Base-by-base conservation (phyloP, 2,113 vertebrate species). In the Urocitellus parryii region DNA sequence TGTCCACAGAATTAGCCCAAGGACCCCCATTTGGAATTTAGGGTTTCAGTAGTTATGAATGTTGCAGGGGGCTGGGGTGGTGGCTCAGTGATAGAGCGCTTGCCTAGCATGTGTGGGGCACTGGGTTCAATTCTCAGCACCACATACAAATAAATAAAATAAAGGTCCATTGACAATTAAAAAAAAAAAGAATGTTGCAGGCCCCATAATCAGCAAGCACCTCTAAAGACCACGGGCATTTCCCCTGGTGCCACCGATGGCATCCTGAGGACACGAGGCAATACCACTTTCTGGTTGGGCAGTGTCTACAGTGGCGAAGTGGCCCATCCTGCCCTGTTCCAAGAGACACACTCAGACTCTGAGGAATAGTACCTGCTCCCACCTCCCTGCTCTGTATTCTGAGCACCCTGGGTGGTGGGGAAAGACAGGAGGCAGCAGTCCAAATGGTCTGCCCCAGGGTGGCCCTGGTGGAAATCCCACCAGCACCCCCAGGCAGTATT, bases 391-490 rank as follows among this genome's bases (percentile, higher is more conserved):
- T 61, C 82, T 34, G 27, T 37, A 14, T 53, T 61, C 73, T 80
- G 56, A 81, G 86, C 29, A 27, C n/a, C 29, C 12, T 29, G 53
- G 24, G 53, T 4, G 5, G 8, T 32, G 67, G 68, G 68, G 88
- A 18, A 42, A 94, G 84, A 48, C 25, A 51, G 34, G 68, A 53
- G 8, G 53, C 27, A 17, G 79, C 72, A 37, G 7, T 56, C 56
- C 58, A 29, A 24, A 51, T 1, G 3, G 27, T n/a, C 58, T 77
- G 81, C 84, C 22, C 22, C 80, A 12, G 72, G 74, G 61, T 14
- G 51, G 70, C 39, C 84, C 90, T 65, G 56, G 68, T 95, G 94
- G 89, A 87, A 92, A 93, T 90, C 63, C 72, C 86, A 39, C 48
- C 22, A 37, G 72, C 29, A 84, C n/a, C 51, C 82, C 24, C 24